Percentiles rank a stretch among this genome's conserved stretches.
Conservation (phyloP, 2,888 invertebrate genomes). For the Julus scandinavius region DNA sequence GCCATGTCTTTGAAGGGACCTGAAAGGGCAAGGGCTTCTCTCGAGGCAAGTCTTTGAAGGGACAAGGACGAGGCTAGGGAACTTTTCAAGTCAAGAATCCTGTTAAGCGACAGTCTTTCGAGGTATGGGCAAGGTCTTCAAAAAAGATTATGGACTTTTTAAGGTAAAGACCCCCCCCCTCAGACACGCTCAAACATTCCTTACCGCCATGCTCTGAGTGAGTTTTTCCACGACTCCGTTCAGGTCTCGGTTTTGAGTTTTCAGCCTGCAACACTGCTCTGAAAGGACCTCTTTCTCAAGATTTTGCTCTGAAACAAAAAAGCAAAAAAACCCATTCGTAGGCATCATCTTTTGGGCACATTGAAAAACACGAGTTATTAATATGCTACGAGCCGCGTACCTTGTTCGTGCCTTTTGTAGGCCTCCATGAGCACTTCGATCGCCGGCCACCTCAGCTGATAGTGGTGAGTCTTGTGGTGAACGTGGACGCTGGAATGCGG, state of each 20-base stretch:
- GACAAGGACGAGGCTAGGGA: too few species aligned
- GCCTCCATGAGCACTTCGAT: constrained; percentile 65
- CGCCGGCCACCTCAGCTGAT: constrained; percentile 65
- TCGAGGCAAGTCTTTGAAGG: too few species aligned
- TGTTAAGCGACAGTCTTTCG: too few species aligned
- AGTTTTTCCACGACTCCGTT: constrained; percentile 62
- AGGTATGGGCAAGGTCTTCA: too few species aligned
- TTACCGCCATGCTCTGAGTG: constrained; percentile 63
- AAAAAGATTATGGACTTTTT: too few species aligned
- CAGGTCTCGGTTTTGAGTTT: constrained; percentile 62
- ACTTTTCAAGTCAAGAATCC: too few species aligned
- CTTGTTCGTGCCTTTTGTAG: constrained; percentile 63
- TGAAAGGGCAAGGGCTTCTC: too few species aligned
- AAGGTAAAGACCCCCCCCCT: neutral
- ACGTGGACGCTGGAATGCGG: neutral
- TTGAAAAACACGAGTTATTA: too few species aligned
- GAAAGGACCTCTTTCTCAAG: constrained; percentile 62
- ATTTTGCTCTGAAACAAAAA: constrained; percentile 62
- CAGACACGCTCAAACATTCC: constrained; percentile 57
- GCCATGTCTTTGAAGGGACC: too few species aligned
- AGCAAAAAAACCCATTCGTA: constrained; percentile 20
- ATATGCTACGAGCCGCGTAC: constrained; percentile 11
- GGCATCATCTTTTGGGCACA: too few species aligned
- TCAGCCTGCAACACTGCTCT: constrained; percentile 62
- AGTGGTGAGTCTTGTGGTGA: constrained; percentile 48